Percentiles rank a stretch among this genome's conserved stretches.
Evolutionary conservation across 2,888 invertebrate genomes (phyloP).

Genomic region (Achlya flavicornis): DNA sequence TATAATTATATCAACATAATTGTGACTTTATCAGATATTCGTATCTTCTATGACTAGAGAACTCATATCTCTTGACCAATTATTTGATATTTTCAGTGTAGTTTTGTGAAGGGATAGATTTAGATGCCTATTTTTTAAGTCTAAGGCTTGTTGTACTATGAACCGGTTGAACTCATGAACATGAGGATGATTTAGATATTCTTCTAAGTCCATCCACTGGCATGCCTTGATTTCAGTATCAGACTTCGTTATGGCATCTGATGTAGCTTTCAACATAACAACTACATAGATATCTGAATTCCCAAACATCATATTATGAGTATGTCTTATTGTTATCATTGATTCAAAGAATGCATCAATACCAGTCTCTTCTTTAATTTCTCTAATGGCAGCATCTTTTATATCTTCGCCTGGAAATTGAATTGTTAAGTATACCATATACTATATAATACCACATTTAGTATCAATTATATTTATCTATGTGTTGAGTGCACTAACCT

Average conservation of each 20-base stretch:
- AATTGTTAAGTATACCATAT: not conserved
- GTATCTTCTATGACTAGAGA: conserved; percentile 64
- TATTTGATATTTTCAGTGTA: conserved; percentile 53
- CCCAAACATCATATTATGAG: conserved; percentile 89
- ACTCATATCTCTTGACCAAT: conserved; percentile 59
- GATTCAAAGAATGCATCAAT: conserved; percentile 90
- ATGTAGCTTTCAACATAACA: conserved; percentile 87
- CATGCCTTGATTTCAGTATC: conserved; percentile 90
- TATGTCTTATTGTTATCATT: conserved; percentile 90
- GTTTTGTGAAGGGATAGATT: conserved; percentile 83
- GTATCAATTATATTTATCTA: not conserved
- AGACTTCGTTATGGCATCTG: conserved; percentile 86
- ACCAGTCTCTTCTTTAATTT: conserved; percentile 96
- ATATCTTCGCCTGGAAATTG: conserved; percentile 89
- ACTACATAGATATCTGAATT: conserved; percentile 95
- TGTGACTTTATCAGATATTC: conserved; percentile 21
- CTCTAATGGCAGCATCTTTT: conserved; percentile 91
- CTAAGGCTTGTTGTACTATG: conserved; percentile 86
- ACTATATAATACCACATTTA: too few species aligned
- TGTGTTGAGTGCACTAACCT: conserved; percentile 72
- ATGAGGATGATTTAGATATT: conserved; percentile 88
- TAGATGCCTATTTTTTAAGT: conserved; percentile 85
- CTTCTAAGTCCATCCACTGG: conserved; percentile 92
- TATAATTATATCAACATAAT: not conserved
- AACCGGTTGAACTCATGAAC: conserved; percentile 89